Evolutionary conservation across 2,888 invertebrate genomes (phyloP).

Genomic region (Diabrotica balteata): DNA sequence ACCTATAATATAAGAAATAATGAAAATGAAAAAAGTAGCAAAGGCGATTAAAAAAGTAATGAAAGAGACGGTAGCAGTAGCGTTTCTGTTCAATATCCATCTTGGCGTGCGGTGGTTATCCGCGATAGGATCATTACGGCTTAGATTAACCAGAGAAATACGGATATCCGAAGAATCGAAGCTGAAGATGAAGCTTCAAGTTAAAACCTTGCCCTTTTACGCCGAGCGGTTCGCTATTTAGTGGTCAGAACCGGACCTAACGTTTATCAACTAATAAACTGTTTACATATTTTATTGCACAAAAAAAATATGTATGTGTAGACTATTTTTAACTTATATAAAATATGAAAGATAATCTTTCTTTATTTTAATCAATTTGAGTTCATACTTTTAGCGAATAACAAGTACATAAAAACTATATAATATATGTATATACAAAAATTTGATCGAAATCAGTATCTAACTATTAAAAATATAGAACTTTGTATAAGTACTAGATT

Average conservation of each 20-base stretch:
- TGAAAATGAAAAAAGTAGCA: slow-evolving; percentile 24
- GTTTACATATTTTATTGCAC: neutral
- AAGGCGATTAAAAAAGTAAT: slow-evolving; percentile 33
- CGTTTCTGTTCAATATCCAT: slow-evolving; percentile 36
- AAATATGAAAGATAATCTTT: too few relatives aligned
- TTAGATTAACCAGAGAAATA: slow-evolving; percentile 49
- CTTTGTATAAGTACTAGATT: too few relatives aligned
- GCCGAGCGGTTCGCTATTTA: slow-evolving; percentile 42
- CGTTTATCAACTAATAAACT: too few relatives aligned
- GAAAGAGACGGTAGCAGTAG: slow-evolving; percentile 20
- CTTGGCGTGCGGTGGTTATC: slow-evolving; percentile 35
- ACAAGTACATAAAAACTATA: too few relatives aligned
- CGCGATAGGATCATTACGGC: slow-evolving; percentile 49
- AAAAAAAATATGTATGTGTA: neutral
- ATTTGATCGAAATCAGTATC: too few relatives aligned
- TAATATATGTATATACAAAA: too few relatives aligned
- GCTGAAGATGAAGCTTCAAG: slow-evolving; percentile 31
- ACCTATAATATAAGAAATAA: slow-evolving; percentile 20
- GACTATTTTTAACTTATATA: too few relatives aligned
- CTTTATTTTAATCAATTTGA: too few relatives aligned
- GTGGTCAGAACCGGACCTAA: slow-evolving; percentile 12
- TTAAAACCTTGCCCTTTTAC: slow-evolving; percentile 40
- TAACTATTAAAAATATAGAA: too few relatives aligned
- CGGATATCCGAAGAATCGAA: slow-evolving; percentile 45
- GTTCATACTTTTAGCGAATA: too few relatives aligned